A percentile compares a stretch with the other conserved stretches of the same genome.
phyloP scores from a whole-genome alignment of 2,797 vertebrate species.

The Scarus forsteni region DNA sequence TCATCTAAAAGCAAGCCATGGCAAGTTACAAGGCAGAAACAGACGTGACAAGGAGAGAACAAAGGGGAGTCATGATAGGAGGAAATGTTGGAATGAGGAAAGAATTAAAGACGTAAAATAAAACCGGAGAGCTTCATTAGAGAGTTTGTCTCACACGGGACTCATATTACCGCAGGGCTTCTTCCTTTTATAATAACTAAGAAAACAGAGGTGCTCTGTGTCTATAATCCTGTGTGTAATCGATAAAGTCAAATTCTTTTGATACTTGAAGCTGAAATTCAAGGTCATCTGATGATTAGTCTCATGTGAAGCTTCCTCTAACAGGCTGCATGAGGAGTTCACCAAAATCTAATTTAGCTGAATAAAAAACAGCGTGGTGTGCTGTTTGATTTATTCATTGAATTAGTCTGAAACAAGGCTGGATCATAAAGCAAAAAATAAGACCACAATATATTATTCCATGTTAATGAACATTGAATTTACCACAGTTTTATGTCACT shows the following conservation, averaged over 20 bases:
- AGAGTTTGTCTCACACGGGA: slow-evolving; percentile 17
- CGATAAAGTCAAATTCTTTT: slow-evolving; percentile 6
- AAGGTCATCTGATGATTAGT: slow-evolving; percentile 7
- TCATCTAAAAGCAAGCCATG: slow-evolving; percentile 18
- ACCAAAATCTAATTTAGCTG: not conserved
- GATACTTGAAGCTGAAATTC: not conserved
- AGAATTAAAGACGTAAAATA: slow-evolving; percentile 2
- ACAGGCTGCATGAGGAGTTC: not conserved
- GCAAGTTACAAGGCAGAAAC: not conserved
- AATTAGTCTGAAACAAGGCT: no score
- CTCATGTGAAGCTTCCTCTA: not conserved
- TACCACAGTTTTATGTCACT: no score
- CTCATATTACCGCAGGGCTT: slow-evolving; percentile 4
- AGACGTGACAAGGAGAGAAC: not conserved
- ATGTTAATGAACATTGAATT: no score
- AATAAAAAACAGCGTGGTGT: not conserved
- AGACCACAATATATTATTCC: no score
- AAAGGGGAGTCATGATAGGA: not conserved
- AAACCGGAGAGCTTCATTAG: slow-evolving; percentile 2
- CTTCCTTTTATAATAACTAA: not conserved
- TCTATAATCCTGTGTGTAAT: not conserved
- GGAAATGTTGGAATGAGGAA: not conserved
- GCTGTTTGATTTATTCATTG: no score
- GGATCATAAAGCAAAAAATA: no score
- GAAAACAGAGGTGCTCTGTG: slow-evolving; percentile 15